Evolutionary conservation across 2,113 vertebrate species (phyloP).

Genomic region (Nettapus auritus): DNA sequence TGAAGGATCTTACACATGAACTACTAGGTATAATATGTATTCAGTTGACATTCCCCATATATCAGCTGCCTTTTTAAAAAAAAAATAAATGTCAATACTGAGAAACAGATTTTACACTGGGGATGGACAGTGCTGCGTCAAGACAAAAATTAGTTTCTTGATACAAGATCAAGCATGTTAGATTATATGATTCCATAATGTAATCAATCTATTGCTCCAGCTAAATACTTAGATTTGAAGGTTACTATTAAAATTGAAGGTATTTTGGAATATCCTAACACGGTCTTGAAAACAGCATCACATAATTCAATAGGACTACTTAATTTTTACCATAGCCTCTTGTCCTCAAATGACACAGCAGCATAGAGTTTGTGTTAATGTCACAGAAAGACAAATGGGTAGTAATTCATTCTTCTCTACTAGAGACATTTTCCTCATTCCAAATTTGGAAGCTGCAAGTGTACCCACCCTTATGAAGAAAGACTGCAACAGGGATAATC

Average conservation of each 20-base stretch:
- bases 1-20: neutral
- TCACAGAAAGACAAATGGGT: neutral
- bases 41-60: neutral
- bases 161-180: neutral
- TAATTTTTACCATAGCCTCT: neutral
- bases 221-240: neutral
- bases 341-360: neutral
- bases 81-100: neutral
- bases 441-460: neutral
- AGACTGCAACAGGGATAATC: neutral
- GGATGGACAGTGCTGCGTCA: neutral
- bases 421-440: neutral
- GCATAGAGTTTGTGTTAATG: neutral
- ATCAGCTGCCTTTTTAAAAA: neutral
- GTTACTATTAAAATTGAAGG: neutral
- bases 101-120: neutral
- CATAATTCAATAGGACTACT: neutral
- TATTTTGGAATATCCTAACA: neutral
- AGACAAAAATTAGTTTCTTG: neutral
- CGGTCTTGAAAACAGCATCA: neutral
- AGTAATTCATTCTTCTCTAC: neutral
- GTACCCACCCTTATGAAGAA: neutral
- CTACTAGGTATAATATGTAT: neutral
- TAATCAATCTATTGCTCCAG: neutral
- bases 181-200: neutral